phyloP scores from a whole-genome alignment of 2,888 invertebrate species.

The Carcina quercana region DNA sequence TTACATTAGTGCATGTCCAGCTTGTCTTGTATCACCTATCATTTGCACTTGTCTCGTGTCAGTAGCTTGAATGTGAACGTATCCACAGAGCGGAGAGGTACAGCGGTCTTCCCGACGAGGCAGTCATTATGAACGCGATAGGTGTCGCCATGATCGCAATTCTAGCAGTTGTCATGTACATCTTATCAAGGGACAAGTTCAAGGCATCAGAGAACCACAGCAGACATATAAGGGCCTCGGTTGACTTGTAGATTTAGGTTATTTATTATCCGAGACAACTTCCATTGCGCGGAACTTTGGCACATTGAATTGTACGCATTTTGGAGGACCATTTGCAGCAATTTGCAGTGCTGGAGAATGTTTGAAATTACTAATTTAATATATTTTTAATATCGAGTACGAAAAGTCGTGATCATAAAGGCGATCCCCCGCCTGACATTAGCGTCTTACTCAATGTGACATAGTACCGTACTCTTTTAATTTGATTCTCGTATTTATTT shows the following conservation, averaged over 20 bases:
- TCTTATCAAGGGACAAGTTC: slow-evolving; percentile 76
- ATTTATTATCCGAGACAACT: slow-evolving; percentile 12
- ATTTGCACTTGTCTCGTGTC: slow-evolving; percentile 24
- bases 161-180: slow-evolving; percentile 78
- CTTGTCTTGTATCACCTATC: slow-evolving; percentile 10
- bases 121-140: slow-evolving; percentile 80
- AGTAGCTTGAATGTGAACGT: slow-evolving; percentile 45
- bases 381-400: too few relatives aligned
- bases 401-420: too few relatives aligned
- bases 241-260: slow-evolving; percentile 60
- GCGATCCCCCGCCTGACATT: too few relatives aligned
- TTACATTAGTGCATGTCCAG: background rate
- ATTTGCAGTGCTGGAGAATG: too few relatives aligned
- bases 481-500: too few relatives aligned
- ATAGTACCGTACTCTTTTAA: too few relatives aligned
- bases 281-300: too few relatives aligned
- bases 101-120: slow-evolving; percentile 77
- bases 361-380: too few relatives aligned
- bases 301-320: too few relatives aligned
- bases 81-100: slow-evolving; percentile 69
- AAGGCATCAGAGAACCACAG: slow-evolving; percentile 53
- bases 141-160: slow-evolving; percentile 78
- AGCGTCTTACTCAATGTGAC: too few relatives aligned
- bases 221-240: slow-evolving; percentile 69
- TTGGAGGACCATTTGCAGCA: too few relatives aligned